Conservation (phyloP, 2,113 vertebrate species). For the Cyanoliseus patagonus region DNA sequence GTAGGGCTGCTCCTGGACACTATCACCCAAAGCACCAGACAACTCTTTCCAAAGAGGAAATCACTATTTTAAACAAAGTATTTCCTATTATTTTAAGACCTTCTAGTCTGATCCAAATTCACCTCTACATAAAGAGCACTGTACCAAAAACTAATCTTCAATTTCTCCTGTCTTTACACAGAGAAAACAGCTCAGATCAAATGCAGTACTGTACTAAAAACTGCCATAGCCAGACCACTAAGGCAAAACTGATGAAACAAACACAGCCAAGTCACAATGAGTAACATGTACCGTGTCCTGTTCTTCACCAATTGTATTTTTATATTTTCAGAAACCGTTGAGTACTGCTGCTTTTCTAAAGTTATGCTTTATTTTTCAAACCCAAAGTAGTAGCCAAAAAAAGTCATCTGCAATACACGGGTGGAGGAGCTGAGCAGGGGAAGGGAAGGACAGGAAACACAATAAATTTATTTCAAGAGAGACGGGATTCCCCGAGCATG, state of each 20-base stretch:
- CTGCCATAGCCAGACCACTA: neutral
- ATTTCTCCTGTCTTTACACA: neutral
- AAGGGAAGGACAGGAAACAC: neutral
- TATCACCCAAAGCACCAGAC: accelerated
- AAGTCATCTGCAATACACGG: neutral
- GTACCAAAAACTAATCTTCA: neutral
- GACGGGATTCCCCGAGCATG: neutral
- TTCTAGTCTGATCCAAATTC: neutral
- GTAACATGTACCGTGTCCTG: neutral
- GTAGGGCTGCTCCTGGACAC: accelerated
- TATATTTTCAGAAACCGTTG: neutral
- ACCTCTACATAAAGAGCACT: neutral
- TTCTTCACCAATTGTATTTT: neutral
- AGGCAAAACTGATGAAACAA: neutral
- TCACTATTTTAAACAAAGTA: neutral
- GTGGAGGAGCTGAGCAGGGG: neutral
- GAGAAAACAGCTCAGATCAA: neutral
- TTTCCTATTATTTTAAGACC: neutral
- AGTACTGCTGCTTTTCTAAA: neutral
- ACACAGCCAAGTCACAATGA: neutral
- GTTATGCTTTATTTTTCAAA: neutral
- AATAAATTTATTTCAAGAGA: neutral
- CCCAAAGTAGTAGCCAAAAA: neutral
- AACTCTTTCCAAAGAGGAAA: neutral
- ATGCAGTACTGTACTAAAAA: neutral